phyloP scores from a whole-genome alignment of 2,113 vertebrate species.

The Chaetops frenatus region DNA sequence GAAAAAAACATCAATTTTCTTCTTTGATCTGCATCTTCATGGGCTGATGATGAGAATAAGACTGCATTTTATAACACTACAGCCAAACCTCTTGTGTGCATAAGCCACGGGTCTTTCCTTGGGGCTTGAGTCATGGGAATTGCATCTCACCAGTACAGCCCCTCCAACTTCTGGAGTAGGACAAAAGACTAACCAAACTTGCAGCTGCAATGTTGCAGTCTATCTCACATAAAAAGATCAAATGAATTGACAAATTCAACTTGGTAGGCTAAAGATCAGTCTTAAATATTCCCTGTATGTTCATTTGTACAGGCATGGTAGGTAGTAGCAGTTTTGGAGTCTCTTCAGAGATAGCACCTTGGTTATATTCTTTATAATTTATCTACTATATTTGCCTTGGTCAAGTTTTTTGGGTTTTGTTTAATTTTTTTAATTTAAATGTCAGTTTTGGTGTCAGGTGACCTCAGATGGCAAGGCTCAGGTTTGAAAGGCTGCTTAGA shows the following conservation, averaged over 20 bases:
- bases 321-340: neutral
- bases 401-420: accelerated
- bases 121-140: neutral
- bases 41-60: neutral
- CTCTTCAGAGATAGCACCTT: neutral
- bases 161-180: neutral
- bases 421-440: neutral
- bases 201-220: neutral
- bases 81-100: neutral
- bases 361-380: neutral
- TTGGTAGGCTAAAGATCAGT: neutral
- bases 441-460: neutral
- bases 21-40: neutral
- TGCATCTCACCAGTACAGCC: neutral
- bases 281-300: neutral
- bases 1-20: neutral
- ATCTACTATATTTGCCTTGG: neutral
- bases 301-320: neutral
- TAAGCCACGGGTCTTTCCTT: neutral
- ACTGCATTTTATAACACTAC: neutral
- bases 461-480: neutral
- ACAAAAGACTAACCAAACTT: neutral
- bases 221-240: neutral
- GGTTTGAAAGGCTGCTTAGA: neutral
- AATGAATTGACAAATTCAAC: neutral